A percentile compares a stretch with the other conserved stretches of the same genome.
Evolutionary conservation across 2,797 vertebrate species (phyloP).

Genomic region (Gadopsis marmoratus): DNA sequence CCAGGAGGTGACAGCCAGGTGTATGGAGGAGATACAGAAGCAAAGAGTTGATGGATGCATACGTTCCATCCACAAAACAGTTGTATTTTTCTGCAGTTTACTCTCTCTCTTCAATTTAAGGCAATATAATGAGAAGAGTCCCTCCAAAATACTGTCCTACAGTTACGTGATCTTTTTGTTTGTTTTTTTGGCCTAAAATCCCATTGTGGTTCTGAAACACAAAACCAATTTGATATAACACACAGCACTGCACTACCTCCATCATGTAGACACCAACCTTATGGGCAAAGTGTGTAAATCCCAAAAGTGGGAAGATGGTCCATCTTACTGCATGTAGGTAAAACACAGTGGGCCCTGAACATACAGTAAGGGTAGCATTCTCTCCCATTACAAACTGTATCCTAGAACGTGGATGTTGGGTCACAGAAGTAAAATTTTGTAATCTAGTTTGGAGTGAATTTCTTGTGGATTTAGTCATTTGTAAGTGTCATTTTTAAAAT

Average conservation of each 20-base stretch:
- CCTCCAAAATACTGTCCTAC: not conserved
- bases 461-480: conserved; percentile 12
- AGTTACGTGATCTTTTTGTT: not conserved
- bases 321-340: conserved; percentile 57
- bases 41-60: conserved; percentile 5
- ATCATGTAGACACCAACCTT: conserved; percentile 8
- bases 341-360: conserved; percentile 23
- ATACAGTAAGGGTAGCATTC: conserved; percentile 10
- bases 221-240: conserved; percentile 21
- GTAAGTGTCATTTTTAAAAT: conserved; percentile 13
- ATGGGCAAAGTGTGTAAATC: conserved; percentile 48
- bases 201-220: not conserved
- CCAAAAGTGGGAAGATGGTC: conserved; percentile 35
- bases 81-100: not conserved
- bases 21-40: conserved; percentile 13
- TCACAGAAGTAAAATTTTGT: conserved; percentile 9
- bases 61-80: conserved; percentile 1
- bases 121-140: not conserved
- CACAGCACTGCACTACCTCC: not conserved
- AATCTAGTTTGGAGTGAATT: conserved; percentile 7
- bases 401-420: not conserved
- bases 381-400: not conserved
- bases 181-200: not conserved
- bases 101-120: not conserved
- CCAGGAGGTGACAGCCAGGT: conserved; percentile 10